Percentiles rank a stretch among this genome's conserved stretches.
Evolutionary conservation across 2,113 vertebrate genomes (phyloP).

Genomic region (Alethe diademata): DNA sequence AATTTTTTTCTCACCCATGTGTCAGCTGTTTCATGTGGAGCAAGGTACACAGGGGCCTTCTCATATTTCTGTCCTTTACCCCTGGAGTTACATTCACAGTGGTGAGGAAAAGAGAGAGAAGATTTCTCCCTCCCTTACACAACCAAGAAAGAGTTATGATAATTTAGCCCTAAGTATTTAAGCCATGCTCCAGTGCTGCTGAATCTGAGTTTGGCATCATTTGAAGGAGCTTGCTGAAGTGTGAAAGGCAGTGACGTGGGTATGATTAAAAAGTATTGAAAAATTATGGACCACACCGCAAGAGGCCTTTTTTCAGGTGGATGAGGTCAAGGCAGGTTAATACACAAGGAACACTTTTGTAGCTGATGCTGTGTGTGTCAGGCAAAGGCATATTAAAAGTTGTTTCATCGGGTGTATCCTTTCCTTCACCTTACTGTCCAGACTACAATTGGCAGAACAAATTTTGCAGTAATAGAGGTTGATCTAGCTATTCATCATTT

Average conservation of each 20-base stretch:
- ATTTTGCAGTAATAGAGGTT: background rate
- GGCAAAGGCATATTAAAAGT: background rate
- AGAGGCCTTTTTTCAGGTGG: constrained; percentile 12
- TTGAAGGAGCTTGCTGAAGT: constrained; percentile 60
- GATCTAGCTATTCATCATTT: background rate
- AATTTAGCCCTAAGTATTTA: constrained; percentile 43
- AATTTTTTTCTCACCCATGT: background rate
- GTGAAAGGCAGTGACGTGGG: constrained; percentile 36
- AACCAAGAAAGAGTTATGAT: background rate
- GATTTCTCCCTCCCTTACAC: background rate
- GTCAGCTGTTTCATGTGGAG: background rate
- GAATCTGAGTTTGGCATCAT: constrained; percentile 42
- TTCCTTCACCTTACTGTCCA: background rate
- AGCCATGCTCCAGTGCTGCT: constrained; percentile 23
- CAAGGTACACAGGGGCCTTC: background rate
- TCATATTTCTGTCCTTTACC: background rate
- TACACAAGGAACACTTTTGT: background rate
- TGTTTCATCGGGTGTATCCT: background rate
- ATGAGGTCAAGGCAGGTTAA: constrained; percentile 11
- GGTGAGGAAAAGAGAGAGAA: background rate
- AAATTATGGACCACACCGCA: constrained; percentile 1
- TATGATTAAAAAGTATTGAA: constrained; percentile 46
- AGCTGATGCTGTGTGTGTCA: background rate
- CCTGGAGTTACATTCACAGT: background rate
- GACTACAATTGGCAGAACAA: background rate